A percentile compares a stretch with the other conserved stretches of the same genome.
phyloP scores from a whole-genome alignment of 1,140 invertebrate species.

The Gonatopus flavifemur region DNA sequence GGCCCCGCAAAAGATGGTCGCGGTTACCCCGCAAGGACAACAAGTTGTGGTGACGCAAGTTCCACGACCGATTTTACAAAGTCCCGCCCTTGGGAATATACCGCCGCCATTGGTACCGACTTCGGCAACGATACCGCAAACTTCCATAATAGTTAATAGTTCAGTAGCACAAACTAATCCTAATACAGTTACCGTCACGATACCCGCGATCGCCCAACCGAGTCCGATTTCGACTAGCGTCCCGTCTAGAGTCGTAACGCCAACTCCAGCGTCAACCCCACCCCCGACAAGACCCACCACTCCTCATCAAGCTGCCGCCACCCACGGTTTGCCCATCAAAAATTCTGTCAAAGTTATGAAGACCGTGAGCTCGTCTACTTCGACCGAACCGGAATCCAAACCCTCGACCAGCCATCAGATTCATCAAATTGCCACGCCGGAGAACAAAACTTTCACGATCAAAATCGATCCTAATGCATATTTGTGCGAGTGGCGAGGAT shows the following conservation, averaged over 20 bases:
- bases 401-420: slow-evolving; percentile 46
- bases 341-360: slow-evolving; percentile 34
- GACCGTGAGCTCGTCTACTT: slow-evolving; percentile 43
- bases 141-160: slow-evolving; percentile 52
- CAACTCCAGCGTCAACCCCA: slow-evolving; percentile 49
- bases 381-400: slow-evolving; percentile 39
- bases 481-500: slow-evolving; percentile 91
- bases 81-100: slow-evolving; percentile 52
- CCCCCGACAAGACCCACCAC: slow-evolving; percentile 54
- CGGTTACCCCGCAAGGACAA: slow-evolving; percentile 68
- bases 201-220: slow-evolving; percentile 42
- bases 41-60: slow-evolving; percentile 64
- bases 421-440: slow-evolving; percentile 24
- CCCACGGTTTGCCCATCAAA: slow-evolving; percentile 21
- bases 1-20: slow-evolving; percentile 62
- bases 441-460: slow-evolving; percentile 52
- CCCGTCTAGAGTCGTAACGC: slow-evolving; percentile 49
- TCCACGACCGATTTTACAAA: slow-evolving; percentile 60
- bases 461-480: slow-evolving; percentile 63
- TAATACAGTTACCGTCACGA: slow-evolving; percentile 37
- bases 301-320: slow-evolving; percentile 45
- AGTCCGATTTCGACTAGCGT: slow-evolving; percentile 47
- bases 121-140: slow-evolving; percentile 52
- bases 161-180: slow-evolving; percentile 41
- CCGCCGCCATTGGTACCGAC: slow-evolving; percentile 53